Evolutionary conservation across 2,113 vertebrate genomes (phyloP).

Genomic region (Vombatus ursinus): DNA sequence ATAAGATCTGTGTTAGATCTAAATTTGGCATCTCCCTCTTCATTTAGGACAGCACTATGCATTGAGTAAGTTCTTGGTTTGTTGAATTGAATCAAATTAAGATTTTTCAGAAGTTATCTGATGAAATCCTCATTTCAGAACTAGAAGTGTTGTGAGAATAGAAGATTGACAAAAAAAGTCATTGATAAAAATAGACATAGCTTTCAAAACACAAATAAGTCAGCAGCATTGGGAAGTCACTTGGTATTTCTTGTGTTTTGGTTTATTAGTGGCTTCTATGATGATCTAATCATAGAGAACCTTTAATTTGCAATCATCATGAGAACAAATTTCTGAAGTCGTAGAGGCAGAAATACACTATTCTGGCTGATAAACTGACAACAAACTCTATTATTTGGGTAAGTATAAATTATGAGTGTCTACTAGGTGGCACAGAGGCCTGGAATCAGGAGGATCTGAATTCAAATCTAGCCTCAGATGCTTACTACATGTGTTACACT

Average conservation of each 20-base stretch:
- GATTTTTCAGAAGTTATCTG: neutral
- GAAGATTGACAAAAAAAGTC: neutral
- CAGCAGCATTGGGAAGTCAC: neutral
- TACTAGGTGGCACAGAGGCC: no score
- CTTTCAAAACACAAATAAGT: neutral
- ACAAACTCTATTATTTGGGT: neutral
- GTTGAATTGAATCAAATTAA: neutral
- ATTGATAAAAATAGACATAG: neutral
- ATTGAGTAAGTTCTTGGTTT: neutral
- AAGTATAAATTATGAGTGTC: neutral
- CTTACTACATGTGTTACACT: no score
- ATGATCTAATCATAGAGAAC: neutral
- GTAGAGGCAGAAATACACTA: neutral
- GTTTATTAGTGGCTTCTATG: neutral
- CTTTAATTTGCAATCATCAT: neutral
- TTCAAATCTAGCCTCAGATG: no score
- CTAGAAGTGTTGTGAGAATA: neutral
- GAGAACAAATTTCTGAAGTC: neutral
- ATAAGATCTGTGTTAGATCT: neutral
- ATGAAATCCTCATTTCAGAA: neutral
- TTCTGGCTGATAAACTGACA: neutral
- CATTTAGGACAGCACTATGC: neutral
- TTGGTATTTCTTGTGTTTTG: neutral
- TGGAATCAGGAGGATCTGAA: no score
- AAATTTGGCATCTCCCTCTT: neutral